A percentile compares a stretch with the other conserved stretches of the same genome.
phyloP scores from a whole-genome alignment of 2,888 invertebrate genomes.

The Agriopis aurantiaria region DNA sequence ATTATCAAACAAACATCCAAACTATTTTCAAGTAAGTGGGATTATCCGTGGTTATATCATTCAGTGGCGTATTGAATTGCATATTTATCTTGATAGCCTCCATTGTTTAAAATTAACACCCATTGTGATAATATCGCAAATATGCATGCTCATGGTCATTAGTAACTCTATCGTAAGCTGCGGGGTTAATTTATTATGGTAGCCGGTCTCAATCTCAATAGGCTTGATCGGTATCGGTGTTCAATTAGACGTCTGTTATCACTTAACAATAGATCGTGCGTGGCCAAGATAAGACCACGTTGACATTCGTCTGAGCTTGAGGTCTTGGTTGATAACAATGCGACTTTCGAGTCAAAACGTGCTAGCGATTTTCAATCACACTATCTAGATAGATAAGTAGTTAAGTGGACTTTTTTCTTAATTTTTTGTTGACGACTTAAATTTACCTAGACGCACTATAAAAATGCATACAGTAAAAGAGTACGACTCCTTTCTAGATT shows the following conservation, averaged over 20 bases:
- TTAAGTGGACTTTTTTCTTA: no score
- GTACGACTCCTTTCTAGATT: no score
- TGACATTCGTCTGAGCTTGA: slow-evolving; percentile 36
- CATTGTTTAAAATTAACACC: slow-evolving; percentile 52
- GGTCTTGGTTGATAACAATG: slow-evolving; percentile 8
- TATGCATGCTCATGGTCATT: slow-evolving; percentile 41
- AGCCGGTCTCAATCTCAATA: slow-evolving; percentile 18
- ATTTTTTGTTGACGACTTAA: no score
- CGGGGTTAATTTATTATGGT: slow-evolving; percentile 28
- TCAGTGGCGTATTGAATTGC: slow-evolving; percentile 25
- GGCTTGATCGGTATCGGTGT: slow-evolving; percentile 50
- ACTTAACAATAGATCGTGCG: slow-evolving; percentile 42
- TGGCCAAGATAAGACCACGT: slow-evolving; percentile 38
- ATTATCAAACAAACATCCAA: not conserved
- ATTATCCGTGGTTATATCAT: slow-evolving; percentile 24
- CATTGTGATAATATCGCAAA: slow-evolving; percentile 51
- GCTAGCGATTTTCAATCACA: not conserved
- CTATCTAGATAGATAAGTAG: no score
- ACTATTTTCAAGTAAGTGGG: not conserved
- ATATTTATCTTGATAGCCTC: slow-evolving; percentile 39
- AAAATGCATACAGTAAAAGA: no score
- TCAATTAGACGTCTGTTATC: slow-evolving; percentile 54
- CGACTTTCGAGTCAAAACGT: not conserved
- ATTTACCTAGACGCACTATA: no score
- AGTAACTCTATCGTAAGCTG: slow-evolving; percentile 12